Percentiles rank a stretch among this genome's conserved stretches.
Conservation (phyloP, 2,888 invertebrate species). For the Euproctis similis region DNA sequence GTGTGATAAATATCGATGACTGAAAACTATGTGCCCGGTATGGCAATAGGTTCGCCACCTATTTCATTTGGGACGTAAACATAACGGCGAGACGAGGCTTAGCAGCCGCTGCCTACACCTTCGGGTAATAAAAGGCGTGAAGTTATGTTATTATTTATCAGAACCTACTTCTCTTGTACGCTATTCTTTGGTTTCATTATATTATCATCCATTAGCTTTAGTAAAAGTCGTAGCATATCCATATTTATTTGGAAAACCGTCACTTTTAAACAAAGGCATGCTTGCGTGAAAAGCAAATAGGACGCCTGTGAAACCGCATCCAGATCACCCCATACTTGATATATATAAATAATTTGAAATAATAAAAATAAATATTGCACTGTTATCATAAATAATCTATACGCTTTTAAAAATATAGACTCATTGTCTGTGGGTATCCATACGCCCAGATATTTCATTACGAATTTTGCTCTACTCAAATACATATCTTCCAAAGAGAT, state of each 20-base stretch:
- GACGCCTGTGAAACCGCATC: constrained; percentile 58
- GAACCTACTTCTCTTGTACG: constrained; percentile 43
- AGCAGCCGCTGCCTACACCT: no score
- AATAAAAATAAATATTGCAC: constrained; percentile 53
- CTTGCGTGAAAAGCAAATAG: constrained; percentile 58
- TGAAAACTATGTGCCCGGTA: no score
- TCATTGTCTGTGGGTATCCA: constrained; percentile 46
- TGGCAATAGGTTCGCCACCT: no score
- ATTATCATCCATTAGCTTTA: constrained; percentile 45
- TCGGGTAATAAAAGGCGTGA: no score
- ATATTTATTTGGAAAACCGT: constrained; percentile 50
- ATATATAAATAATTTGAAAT: constrained; percentile 52
- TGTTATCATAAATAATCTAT: constrained; percentile 43
- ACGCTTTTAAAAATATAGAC: constrained; percentile 27
- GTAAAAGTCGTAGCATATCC: constrained; percentile 33
- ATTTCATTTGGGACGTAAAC: no score
- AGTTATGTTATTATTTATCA: no score
- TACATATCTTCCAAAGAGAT: constrained; percentile 43
- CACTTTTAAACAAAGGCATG: constrained; percentile 60
- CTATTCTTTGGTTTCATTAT: constrained; percentile 40
- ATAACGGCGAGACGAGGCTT: no score
- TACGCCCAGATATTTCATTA: constrained; percentile 57
- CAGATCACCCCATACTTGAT: constrained; percentile 57
- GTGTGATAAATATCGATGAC: no score
- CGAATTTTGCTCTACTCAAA: constrained; percentile 50